These are phyloP conservation scores for Typhlomys cinereus DNA, from an alignment of 2,113 vertebrate genomes.

Conservation along the genomic window DNA sequence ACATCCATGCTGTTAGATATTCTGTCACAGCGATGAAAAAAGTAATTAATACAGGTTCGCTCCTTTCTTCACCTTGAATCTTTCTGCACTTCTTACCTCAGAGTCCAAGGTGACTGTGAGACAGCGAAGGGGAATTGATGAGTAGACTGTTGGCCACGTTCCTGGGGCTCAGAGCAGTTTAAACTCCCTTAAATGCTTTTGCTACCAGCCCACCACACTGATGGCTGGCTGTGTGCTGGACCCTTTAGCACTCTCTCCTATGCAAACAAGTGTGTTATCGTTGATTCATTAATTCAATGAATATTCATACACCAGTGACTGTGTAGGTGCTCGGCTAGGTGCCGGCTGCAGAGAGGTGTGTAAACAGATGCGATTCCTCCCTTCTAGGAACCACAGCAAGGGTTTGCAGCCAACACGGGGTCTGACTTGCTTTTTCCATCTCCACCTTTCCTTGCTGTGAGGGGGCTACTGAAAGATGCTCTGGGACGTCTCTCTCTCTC, in stretches of 20 bases:
- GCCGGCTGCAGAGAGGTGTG: neutral
- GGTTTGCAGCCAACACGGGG: neutral
- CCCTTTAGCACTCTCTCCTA: neutral
- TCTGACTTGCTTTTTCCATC: neutral
- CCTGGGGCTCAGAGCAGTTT: neutral
- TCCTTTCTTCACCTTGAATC: neutral
- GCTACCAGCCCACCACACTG: neutral
- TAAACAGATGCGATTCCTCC: neutral
- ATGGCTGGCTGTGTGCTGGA: neutral
- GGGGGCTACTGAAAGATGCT: neutral
- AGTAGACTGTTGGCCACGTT: neutral
- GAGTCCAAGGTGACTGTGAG: neutral
- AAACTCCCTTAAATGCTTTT: neutral
- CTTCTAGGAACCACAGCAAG: neutral
- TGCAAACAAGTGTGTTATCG: neutral
- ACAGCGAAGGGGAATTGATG: neutral
- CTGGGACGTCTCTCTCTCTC: neutral
- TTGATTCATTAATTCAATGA: neutral
- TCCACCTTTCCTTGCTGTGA: neutral
- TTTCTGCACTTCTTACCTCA: neutral
- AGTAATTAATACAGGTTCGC: neutral
- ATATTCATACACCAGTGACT: neutral
- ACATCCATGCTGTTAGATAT: neutral
- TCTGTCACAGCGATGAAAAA: neutral
- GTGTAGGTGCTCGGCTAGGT: neutral